Base-by-base conservation (phyloP, 53 echinoderm and acorn worm genomes). In the Apostichopus leukothele region DNA sequence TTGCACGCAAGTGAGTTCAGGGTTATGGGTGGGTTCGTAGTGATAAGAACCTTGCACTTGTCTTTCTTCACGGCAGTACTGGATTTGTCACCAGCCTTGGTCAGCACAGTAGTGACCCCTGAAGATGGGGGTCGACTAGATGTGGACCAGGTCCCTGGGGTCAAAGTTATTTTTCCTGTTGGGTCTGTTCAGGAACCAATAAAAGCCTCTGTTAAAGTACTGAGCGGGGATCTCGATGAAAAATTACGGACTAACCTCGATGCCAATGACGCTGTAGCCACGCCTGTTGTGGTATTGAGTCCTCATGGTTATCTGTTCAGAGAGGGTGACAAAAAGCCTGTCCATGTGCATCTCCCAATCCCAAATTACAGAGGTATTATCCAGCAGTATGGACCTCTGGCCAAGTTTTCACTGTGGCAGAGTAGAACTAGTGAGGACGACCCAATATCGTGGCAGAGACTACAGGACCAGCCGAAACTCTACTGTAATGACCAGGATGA, bases 61-160 rank as follows among this genome's bases (percentile, higher is more conserved):
- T 97, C 95, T 4, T 75, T 97, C 27, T 97, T 94, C 74, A 93
- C 94, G 51, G 95, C 91, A 18, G 84, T 96, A 39, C 83, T 97
- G 52, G 94, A 91, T 79, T 88, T 90, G 52, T 89, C 90, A 11
- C 89, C 94, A 1, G 92, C 94, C 10, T 52, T 73, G 22, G 98
- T 95, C 27, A 93, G 77, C 52, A 87, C 90, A 89, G 79, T 84
- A 60, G 92, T 97, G 22, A 87, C 61, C 25, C 83, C 90, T 6
- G 88, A 95, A 26, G 91, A 90, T 75, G 98, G 98, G 19, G 98
- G 95, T 1, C 67, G 83, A 27, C 88, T 97, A 14, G 91, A 92
- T 11, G 94, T 97, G 0, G 93, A 95, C 22, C 94, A 97, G 86
- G 92, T 97, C 14, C 98, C 98, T 9, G 95, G 95, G 20, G 90